Evolutionary conservation across 2,113 vertebrate genomes (phyloP), one percentile per base, ranked within the genome.

Genomic region (Semnopithecus entellus): DNA sequence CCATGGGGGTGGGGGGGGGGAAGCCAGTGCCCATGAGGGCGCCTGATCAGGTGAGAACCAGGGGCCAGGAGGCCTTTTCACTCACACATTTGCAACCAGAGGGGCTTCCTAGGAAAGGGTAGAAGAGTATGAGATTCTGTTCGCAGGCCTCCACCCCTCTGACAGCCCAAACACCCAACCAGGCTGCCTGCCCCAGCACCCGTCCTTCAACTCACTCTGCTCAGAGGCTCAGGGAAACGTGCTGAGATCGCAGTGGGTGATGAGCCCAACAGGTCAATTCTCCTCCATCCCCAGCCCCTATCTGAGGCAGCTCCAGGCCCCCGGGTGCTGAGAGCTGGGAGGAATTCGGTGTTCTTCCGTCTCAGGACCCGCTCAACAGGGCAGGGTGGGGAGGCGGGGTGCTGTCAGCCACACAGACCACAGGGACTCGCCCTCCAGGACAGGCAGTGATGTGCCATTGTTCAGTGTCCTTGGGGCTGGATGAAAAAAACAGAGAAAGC

Each of bases 21-120:
- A 94, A 97, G 68, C 68, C 88, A 18, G 80, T 70, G 6, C 59
- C 84, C 88, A 90, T 43, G 61, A 95, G 55, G n/a, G 25, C 1
- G 6, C 86, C 96, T 61, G 43, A 97, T 76, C 68, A 97, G 38
- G 12, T 97, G 81, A 93, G 8, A 50, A 95, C 38, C 27, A 90
- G 88, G 27, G 92, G 66, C 95, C 93, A 86, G 68, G 57, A 95
- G 40, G 64, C 88, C 55, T 59, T 16, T 23, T 32, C 25, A 22
- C n/a, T 8, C 12, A 32, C 55, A 52, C 87, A 68, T 3, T 2
- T 52, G 45, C 52, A 72, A 30, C 0, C 5, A 23, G 8, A 12
- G 6, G 43, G 22, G 5, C 38, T 30, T 87, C 25, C 82, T 95
- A 45, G 3, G 5, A 70, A 70, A 2, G 18, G 38, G 1, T 2